Evolutionary conservation across 2,888 invertebrate genomes (phyloP).

Genomic region (Suillia variegata): DNA sequence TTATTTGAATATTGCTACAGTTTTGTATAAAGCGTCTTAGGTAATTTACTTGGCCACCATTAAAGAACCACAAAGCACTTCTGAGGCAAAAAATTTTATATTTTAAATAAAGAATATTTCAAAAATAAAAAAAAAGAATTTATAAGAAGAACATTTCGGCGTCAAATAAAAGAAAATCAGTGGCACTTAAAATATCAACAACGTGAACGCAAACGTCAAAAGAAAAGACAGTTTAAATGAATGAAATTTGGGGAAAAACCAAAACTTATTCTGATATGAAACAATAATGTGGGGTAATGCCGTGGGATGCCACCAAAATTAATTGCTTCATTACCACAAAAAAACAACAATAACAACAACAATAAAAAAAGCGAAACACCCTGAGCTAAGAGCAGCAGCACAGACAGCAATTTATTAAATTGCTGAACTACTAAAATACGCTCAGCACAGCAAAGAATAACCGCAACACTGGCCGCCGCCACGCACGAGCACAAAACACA

Average conservation of each 20-base stretch:
- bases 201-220: conserved; percentile 44
- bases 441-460: conserved; percentile 13
- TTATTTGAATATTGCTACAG: no score
- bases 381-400: not conserved
- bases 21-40: no score
- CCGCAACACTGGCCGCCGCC: not conserved
- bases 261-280: conserved; percentile 7
- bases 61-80: no score
- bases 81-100: no score
- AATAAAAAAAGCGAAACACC: not conserved
- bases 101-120: no score
- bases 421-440: conserved; percentile 15
- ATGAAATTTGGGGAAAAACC: conserved; percentile 38
- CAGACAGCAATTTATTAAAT: conserved; percentile 20
- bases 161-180: not conserved
- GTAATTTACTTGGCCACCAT: no score
- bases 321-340: conserved; percentile 46
- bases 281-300: conserved; percentile 19
- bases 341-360: not conserved
- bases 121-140: no score
- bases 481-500: not conserved
- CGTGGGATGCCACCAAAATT: conserved; percentile 33
- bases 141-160: no score
- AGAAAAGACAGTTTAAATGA: conserved; percentile 44
- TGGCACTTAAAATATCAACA: conserved; percentile 47